These are phyloP conservation scores for Ceratothoa steindachneri DNA, from an alignment of 2,888 invertebrate genomes.

Conservation along the genomic window DNA sequence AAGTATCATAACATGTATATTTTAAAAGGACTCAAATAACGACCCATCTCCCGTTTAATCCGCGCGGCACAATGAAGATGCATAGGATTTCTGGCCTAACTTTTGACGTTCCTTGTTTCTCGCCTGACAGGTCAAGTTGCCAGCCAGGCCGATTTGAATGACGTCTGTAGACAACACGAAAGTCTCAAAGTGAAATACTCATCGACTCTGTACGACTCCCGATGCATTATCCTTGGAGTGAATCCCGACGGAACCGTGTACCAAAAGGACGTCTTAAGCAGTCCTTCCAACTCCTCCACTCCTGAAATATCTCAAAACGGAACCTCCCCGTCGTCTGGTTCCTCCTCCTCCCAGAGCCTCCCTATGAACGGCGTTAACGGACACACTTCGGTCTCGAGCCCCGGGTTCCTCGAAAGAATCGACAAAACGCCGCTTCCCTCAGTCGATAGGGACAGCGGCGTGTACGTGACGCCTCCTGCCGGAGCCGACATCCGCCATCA, in stretches of 20 bases:
- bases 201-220: slow-evolving; percentile 77
- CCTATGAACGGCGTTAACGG: slow-evolving; percentile 18
- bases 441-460: slow-evolving; percentile 48
- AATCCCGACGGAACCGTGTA: slow-evolving; percentile 52
- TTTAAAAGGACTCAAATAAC: too few relatives aligned
- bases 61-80: too few relatives aligned
- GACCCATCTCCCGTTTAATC: too few relatives aligned
- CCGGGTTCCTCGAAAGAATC: not conserved
- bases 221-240: slow-evolving; percentile 78
- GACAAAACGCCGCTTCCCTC: slow-evolving; percentile 33
- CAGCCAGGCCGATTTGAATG: slow-evolving; percentile 77
- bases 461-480: slow-evolving; percentile 46
- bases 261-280: slow-evolving; percentile 7
- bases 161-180: slow-evolving; percentile 80
- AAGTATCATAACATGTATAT: too few relatives aligned
- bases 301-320: slow-evolving; percentile 26
- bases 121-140: slow-evolving; percentile 70
- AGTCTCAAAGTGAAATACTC: slow-evolving; percentile 81
- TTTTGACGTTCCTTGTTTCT: too few relatives aligned
- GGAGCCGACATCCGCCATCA: slow-evolving; percentile 30
- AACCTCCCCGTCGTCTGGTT: slow-evolving; percentile 20
- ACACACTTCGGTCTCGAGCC: slow-evolving; percentile 16
- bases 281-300: slow-evolving; percentile 20
- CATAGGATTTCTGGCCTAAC: too few relatives aligned
- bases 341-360: not conserved